A percentile compares a stretch with the other conserved stretches of the same genome.
Evolutionary conservation across 1,140 invertebrate species (phyloP).

Genomic region (Nephila pilipes): DNA sequence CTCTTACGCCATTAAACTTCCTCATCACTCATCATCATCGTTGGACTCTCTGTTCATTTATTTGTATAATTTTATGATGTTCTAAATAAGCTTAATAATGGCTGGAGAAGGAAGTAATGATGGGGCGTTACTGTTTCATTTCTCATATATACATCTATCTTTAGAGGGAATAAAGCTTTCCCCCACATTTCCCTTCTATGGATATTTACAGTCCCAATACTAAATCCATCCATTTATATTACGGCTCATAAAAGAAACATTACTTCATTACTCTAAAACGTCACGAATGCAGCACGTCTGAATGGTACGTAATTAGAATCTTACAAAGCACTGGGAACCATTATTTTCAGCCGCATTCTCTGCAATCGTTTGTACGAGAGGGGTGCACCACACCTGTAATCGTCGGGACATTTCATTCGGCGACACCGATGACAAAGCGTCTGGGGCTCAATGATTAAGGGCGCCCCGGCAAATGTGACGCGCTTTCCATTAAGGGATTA

Average conservation of each 20-base stretch:
- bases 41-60: too few species aligned
- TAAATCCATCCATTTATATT: neutral
- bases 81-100: too few species aligned
- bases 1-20: too few species aligned
- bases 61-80: too few species aligned
- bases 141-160: too few species aligned
- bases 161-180: too few species aligned
- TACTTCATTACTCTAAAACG: conserved; percentile 8
- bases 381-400: conserved; percentile 15
- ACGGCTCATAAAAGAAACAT: neutral
- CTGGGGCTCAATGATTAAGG: conserved; percentile 24
- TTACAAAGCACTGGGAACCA: neutral
- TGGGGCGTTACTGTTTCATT: too few species aligned
- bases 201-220: too few species aligned
- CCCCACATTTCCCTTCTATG: too few species aligned
- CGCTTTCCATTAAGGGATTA: conserved; percentile 9
- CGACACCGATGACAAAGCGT: neutral
- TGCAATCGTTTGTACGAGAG: neutral
- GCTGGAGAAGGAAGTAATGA: too few species aligned
- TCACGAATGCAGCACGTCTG: neutral
- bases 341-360: neutral
- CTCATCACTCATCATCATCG: too few species aligned
- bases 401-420: neutral
- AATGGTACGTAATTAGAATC: neutral
- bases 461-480: conserved; percentile 1